These are phyloP conservation scores for Vollenhovia emeryi DNA, from an alignment of 1,140 invertebrate species.

Conservation along the genomic window DNA sequence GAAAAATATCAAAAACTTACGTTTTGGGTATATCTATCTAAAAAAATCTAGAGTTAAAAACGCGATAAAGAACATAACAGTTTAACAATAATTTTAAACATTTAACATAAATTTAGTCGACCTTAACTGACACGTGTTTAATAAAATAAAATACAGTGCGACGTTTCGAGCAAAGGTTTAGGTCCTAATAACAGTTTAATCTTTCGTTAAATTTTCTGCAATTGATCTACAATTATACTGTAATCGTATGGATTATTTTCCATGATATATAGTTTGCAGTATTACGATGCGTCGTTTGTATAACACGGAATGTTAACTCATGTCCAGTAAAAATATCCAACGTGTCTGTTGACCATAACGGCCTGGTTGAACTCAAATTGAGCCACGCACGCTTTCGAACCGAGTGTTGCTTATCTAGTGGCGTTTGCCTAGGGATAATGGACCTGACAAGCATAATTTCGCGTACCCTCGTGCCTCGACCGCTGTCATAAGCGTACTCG, in stretches of 20 bases:
- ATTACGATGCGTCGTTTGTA: background rate
- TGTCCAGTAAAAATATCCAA: background rate
- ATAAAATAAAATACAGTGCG: too few species aligned
- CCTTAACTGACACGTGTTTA: too few species aligned
- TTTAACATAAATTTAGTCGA: too few species aligned
- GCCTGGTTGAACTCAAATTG: conserved; percentile 16
- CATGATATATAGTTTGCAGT: background rate
- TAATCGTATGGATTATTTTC: background rate
- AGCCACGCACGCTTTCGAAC: conserved; percentile 17
- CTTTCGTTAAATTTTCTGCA: background rate
- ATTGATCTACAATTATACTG: background rate
- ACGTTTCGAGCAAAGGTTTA: too few species aligned
- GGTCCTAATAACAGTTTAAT: background rate
- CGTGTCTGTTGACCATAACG: conserved; percentile 9
- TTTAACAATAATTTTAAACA: too few species aligned
- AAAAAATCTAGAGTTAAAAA: background rate
- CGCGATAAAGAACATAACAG: background rate
- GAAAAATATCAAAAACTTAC: background rate
- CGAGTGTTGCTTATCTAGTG: conserved; percentile 50
- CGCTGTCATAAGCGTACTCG: conserved; percentile 81
- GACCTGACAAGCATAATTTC: conserved; percentile 83
- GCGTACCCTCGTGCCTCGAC: conserved; percentile 81
- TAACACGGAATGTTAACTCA: background rate
- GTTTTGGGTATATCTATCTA: background rate
- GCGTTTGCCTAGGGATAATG: conserved; percentile 77